Evolutionary conservation across 2,797 vertebrate genomes (phyloP), one percentile per base, ranked within the genome.

Genomic region (Enteromius thamalakanensis): DNA sequence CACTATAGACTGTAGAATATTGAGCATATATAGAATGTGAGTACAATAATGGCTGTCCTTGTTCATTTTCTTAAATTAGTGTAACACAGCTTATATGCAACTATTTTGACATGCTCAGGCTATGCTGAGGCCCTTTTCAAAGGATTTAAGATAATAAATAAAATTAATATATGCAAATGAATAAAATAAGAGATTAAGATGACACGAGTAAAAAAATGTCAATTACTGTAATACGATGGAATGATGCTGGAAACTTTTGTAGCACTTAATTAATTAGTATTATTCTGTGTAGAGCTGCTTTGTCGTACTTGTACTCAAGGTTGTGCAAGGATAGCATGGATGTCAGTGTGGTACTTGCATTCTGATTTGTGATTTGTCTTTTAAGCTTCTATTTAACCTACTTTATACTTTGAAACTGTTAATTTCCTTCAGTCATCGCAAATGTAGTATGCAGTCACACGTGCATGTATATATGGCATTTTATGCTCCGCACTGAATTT

Each of bases 1-100:
- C 42, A 47, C n/a, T 45, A 45, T 26, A 70, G 14, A 47, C 68
- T 70, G 68, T 70, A 42, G 21, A 42, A 69, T 69, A 69, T 21
- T 23, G 6, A 23, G n/a, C 40, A 17, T 26, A 17, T 7, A 69
- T 7, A 70, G 37, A 26, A 12, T 45, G 68, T 23, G 6, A 62
- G 68, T 23, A 26, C 37, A 45, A 45, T 15, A 6, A 70, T 26
- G 68, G n/a, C 40, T 70, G 40, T 70, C 40, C n/a, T 69, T 45
- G 40, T 45, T 26, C 0, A 70, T 26, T 45, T 45, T 70, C 67
- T 45, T 45, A 3, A 0, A 15, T 45, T 2, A 8, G n/a, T 70
- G 45, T 23, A 26, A 3, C 23, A 42, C 40, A 15, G 11, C n/a
- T n/a, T 45, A 26, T 69, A 14, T 69, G 3, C 40, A 69, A 40